Base-by-base conservation (phyloP, 2,888 invertebrate species). In the Archips crataeganus region DNA sequence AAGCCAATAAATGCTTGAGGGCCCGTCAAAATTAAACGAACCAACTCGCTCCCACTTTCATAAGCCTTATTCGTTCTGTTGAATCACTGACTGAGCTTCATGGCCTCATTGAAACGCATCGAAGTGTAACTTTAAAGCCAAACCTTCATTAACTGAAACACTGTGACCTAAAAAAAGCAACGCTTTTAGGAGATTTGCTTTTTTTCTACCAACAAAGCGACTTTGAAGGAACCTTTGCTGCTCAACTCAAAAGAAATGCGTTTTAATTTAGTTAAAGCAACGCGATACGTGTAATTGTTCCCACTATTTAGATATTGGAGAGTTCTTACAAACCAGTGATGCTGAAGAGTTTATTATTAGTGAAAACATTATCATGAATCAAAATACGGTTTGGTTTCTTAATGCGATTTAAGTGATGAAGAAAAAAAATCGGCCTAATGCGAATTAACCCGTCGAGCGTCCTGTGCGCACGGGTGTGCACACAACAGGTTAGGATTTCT, bases 161-260 rank as follows among this genome's bases (percentile, higher is more conserved):
- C 63, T 59, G 68, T 34, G 73, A 69, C 73, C 68, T 69, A 69
- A 60, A 69, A 60, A 72, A 68, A 51, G 32, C 62, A 67, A 54
- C 32, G 72, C 59, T 64, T 39, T 49, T 57, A 73, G 68, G 59
- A 39, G 73, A 69, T 73, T 63, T n/a, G n/a, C 51, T 47, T 67
- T 64, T 45, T 71, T 39, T 61, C 54, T 34, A 73, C 49, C 47
- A 59, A 64, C 49, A 73, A 68, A 73, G 68, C 45, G 39, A 36
- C 71, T 71, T 61, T 45, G 71, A 42, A 15, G 49, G 15, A 71
- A 59, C 63, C 39, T 62, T 42, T 63, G 47, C 47, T 15, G 23
- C 15, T 47, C 2, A 13, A n/a, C 9, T 45, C 59, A 54, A 73
- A 60, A 49, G 51, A 13, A 62, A 23, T 47, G 45, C 42, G 62